Evolutionary conservation across 2,797 vertebrate genomes (phyloP), one percentile per base, ranked within the genome.

Genomic region (Gallinago stenura): DNA sequence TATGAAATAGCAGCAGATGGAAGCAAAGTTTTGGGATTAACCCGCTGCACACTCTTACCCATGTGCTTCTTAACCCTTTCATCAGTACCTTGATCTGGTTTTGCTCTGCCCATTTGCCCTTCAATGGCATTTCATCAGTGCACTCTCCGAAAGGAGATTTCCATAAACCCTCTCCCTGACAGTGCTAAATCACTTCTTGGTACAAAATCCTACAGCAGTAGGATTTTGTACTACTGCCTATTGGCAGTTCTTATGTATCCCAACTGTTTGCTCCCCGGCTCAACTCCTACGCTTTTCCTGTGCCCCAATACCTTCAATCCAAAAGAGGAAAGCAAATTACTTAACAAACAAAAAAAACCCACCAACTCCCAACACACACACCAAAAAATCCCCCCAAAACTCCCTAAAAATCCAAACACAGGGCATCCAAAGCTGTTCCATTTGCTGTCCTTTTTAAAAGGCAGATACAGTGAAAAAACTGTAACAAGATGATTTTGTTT

Each of bases 21-120:
- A 45, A 65, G 35, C n/a, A 43, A 66, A 66, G 26, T 33, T 79
- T 37, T 7, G 31, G 39, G 15, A 83, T 30, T 43, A 41, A 8
- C 0, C 0, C 14, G 15, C 54, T 69, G 76, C 0, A 1, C 14
- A 4, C 30, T 10, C 37, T 70, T 61, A 24, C 12, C 37, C 13
- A 14, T 22, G 56, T 41, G 35, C 30, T 33, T n/a, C 56, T 53
- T 46, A 37, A 62, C 10, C 28, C 35, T 50, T 60, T 69, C 28
- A 37, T n/a, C 21, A 54, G 41, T n/a, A 37, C 24, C 37, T 12
- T 25, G 54, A 51, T 33, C 76, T 48, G 43, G 39, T 84, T 81
- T 71, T 81, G 7, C 33, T 28, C 17, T 62, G 24, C 37, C 46
- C 37, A 45, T 56, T 45, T 35, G 22, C 13, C 30, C 45, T 39